Evolutionary conservation across 2,113 vertebrate genomes (phyloP), one percentile per base, ranked within the genome.

Genomic region (Oreocharis arfaki): DNA sequence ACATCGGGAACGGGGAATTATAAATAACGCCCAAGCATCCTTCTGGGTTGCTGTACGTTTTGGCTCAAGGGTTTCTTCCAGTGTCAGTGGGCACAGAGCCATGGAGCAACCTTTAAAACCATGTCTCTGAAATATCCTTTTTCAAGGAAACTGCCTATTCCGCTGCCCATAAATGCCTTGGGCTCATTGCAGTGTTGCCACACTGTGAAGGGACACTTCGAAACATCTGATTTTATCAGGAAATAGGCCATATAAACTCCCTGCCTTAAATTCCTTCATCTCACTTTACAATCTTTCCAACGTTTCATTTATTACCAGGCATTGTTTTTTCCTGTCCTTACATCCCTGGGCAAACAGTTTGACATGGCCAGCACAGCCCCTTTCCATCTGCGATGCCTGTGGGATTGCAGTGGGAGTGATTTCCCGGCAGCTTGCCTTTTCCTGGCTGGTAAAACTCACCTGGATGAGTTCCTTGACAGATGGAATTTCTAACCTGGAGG

Each of bases 261-360:
- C 85, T 81, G 78, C 90, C 92, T 61, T 71, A 26, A 70, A 91
- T 86, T 78, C 95, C 88, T 92, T 63, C 27, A 75, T 78, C 37
- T 60, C 64, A 22, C 71, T 94, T 94, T 86, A 92, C 92, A 88
- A 49, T 70, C 92, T 71, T 88, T 46, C 68, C 60, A 65, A 16
- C 5, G 13, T 63, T 84, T 77, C 15, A 56, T 85, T 93, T 84
- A 26, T 76, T 77, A 75, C 56, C 70, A 56, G 65, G 1, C 5
- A 42, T 64, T 70, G 77, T 65, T 91, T 79, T 86, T 87, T 57
- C 95, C 90, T 86, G 56, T 32, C 71, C n/a, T 61, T 44, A 32
- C 71, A 80, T 90, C 95, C 79, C 63, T 95, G 79, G 47, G 91
- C 55, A 95, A 95, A 95, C 91, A 94, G 32, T 64, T 26, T 46